Evolutionary conservation across 2,113 vertebrate genomes (phyloP).

Genomic region (Nyctereutes procyonoides): DNA sequence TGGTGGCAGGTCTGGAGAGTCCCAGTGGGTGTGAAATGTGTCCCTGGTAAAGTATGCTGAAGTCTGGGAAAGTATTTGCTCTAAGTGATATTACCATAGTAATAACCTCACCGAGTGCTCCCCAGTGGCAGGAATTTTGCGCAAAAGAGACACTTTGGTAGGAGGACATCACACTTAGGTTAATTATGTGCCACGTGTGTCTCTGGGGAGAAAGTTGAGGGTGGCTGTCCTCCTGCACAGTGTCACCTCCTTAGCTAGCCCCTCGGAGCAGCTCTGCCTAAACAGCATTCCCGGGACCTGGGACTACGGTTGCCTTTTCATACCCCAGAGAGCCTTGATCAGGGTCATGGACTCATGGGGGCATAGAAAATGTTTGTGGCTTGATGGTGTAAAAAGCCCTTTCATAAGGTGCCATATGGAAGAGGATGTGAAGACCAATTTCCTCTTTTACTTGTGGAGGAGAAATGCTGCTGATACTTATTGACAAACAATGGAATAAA

Average conservation of each 20-base stretch:
- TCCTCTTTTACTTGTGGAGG: not conserved
- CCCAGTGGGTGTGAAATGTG: not conserved
- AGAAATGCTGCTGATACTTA: not conserved
- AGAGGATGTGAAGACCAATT: not conserved
- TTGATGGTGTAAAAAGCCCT: not conserved
- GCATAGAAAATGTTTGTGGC: not conserved
- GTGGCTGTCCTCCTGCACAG: too few relatives aligned
- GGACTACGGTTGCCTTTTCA: not conserved
- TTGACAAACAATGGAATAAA: not conserved
- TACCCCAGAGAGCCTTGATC: not conserved
- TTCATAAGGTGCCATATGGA: not conserved
- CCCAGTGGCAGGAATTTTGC: not conserved
- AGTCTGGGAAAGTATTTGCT: not conserved
- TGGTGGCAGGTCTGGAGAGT: not conserved
- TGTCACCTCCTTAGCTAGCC: not conserved
- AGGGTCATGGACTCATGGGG: not conserved
- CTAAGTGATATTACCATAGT: not conserved
- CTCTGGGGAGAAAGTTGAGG: not conserved
- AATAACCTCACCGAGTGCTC: not conserved
- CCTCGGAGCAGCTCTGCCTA: not conserved
- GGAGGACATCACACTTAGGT: not conserved
- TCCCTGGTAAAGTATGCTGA: not conserved
- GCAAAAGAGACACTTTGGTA: not conserved
- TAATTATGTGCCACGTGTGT: rapidly evolving
- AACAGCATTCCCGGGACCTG: not conserved